These are phyloP conservation scores for Lepus townsendii DNA, from an alignment of 2,797 vertebrate genomes.

Conservation along the genomic window DNA sequence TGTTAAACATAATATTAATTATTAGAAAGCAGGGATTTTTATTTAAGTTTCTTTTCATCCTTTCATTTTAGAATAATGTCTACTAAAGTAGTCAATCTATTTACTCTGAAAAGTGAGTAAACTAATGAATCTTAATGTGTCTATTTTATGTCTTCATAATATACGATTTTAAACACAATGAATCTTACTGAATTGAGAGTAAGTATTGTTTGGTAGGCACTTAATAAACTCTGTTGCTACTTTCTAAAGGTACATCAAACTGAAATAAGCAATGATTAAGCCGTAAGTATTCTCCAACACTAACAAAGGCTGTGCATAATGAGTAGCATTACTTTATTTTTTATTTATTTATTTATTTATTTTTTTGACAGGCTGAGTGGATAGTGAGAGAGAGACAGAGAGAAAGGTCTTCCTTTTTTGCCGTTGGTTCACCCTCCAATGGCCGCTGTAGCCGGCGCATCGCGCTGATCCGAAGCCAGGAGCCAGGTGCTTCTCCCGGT, in stretches of 20 bases:
- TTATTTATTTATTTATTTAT: too few species aligned
- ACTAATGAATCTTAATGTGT: conserved; percentile 34
- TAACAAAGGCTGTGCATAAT: conserved; percentile 24
- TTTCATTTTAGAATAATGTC: conserved; percentile 53
- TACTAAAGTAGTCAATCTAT: conserved; percentile 5
- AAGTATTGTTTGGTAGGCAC: conserved; percentile 11
- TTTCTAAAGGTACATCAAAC: background rate
- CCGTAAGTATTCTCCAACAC: background rate
- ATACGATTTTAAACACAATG: conserved; percentile 10
- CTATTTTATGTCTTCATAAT: conserved; percentile 44
- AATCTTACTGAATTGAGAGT: conserved; percentile 12
- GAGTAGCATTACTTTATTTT: background rate
- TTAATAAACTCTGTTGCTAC: background rate
- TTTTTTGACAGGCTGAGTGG: too few species aligned
- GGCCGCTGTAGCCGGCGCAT: too few species aligned
- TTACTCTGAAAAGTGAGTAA: conserved; percentile 35
- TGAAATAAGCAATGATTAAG: conserved; percentile 39
- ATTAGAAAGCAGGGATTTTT: background rate
- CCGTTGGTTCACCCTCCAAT: too few species aligned
- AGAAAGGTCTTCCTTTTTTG: too few species aligned
- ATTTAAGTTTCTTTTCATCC: conserved; percentile 46
- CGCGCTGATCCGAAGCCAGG: too few species aligned
- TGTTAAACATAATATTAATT: background rate
- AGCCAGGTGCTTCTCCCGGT: too few species aligned
- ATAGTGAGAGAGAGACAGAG: too few species aligned